Percentiles rank a stretch among this genome's conserved stretches.
Conservation (phyloP, 2,888 invertebrate species). For the Rhagophthalmus giganteus region DNA sequence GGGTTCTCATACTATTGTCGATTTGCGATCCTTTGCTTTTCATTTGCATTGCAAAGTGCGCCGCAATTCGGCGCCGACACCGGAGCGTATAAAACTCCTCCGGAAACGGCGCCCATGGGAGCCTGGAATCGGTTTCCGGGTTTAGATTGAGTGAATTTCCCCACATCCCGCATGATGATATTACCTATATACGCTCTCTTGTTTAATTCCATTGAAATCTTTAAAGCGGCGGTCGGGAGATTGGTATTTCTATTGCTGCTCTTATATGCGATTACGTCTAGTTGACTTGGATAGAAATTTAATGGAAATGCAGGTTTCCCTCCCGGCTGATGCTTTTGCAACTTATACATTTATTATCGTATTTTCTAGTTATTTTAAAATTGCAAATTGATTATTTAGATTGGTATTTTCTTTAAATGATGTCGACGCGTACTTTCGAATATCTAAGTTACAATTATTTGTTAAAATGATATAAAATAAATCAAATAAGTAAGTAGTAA, state of each 20-base stretch:
- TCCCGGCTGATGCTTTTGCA: too few species aligned
- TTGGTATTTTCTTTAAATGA: too few species aligned
- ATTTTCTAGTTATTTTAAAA: too few species aligned
- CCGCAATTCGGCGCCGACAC: slow-evolving; percentile 53
- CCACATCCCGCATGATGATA: slow-evolving; percentile 51
- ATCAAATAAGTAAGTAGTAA: too few species aligned
- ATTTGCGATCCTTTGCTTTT: slow-evolving; percentile 56
- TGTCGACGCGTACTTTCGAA: too few species aligned
- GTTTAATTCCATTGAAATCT: slow-evolving; percentile 54
- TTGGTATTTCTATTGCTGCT: slow-evolving; percentile 46
- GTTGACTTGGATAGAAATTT: slow-evolving; percentile 23
- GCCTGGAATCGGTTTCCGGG: slow-evolving; percentile 55
- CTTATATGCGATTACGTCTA: slow-evolving; percentile 33
- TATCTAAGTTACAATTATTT: too few species aligned
- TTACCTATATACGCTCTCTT: slow-evolving; percentile 52
- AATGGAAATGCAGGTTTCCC: background rate
- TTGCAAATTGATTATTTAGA: too few species aligned
- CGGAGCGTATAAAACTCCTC: slow-evolving; percentile 52
- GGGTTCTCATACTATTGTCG: slow-evolving; percentile 53
- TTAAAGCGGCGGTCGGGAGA: slow-evolving; percentile 47
- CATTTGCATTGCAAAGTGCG: slow-evolving; percentile 56
- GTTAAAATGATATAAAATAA: too few species aligned
- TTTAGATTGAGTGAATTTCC: slow-evolving; percentile 57
- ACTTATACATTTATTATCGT: too few species aligned
- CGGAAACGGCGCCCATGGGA: slow-evolving; percentile 53